These are phyloP conservation scores for Pavo muticus DNA, from an alignment of 2,113 vertebrate species.

Conservation along the genomic window DNA sequence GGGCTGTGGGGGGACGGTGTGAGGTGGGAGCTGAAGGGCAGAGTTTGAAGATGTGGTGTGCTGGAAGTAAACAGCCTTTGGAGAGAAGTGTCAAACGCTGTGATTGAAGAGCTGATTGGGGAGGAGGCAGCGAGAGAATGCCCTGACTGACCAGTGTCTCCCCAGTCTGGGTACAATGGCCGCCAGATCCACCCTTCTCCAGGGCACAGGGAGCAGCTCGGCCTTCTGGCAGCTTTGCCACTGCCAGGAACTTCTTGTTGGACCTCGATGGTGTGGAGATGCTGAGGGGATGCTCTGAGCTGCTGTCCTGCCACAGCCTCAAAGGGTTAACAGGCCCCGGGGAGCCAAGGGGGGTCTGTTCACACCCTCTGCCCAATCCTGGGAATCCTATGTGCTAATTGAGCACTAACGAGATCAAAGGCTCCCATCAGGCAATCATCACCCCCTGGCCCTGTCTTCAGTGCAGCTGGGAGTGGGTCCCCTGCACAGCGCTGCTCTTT, in stretches of 20 bases:
- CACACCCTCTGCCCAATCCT: constrained; percentile 4
- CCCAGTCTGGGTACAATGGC: background rate
- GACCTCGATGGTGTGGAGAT: background rate
- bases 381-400: background rate
- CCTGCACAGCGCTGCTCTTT: background rate
- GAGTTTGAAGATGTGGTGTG: accelerated
- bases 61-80: background rate
- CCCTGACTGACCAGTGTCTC: accelerated
- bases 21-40: background rate
- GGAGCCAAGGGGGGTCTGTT: background rate
- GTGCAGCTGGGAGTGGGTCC: background rate
- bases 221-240: background rate
- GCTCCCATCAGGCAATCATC: background rate
- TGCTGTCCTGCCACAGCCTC: background rate
- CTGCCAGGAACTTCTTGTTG: accelerated
- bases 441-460: background rate
- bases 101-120: background rate
- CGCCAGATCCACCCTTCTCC: background rate
- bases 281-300: background rate
- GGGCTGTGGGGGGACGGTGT: background rate
- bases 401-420: constrained; percentile 36
- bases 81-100: background rate
- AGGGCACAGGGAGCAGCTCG: background rate
- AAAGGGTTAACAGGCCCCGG: constrained; percentile 45
- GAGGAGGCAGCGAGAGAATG: background rate